These are phyloP conservation scores for Dryobates pubescens DNA, from an alignment of 2,797 vertebrate species.

Conservation along the genomic window DNA sequence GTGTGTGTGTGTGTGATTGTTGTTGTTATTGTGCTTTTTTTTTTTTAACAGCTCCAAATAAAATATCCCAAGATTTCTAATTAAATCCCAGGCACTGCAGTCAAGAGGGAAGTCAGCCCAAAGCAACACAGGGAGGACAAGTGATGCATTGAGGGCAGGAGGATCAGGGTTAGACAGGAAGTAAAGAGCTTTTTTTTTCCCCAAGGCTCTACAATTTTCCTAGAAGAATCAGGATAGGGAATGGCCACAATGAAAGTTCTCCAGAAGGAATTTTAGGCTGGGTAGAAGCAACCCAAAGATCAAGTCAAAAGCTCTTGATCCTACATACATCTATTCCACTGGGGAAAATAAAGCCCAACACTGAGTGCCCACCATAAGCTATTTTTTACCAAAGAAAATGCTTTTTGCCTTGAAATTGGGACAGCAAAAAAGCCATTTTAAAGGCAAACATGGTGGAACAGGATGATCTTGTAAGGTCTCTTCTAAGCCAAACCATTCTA, in stretches of 20 bases:
- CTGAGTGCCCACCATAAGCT: neutral
- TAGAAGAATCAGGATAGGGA: neutral
- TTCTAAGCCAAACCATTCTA: too few relatives aligned
- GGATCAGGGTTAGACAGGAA: neutral
- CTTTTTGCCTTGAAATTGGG: neutral
- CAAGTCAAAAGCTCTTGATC: neutral
- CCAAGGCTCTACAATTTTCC: neutral
- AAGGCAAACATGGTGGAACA: neutral
- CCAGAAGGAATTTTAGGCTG: neutral
- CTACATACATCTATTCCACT: too few relatives aligned
- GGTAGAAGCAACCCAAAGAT: neutral
- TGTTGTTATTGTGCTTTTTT: too few relatives aligned
- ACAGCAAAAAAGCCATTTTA: neutral
- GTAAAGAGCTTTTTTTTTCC: neutral
- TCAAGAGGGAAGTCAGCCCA: conserved; percentile 18
- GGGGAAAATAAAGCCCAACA: neutral
- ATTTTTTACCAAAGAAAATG: too few relatives aligned
- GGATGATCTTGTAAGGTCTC: too few relatives aligned
- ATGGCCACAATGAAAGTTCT: neutral
- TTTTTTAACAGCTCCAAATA: neutral
- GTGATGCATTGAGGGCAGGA: conserved; percentile 36
- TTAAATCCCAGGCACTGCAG: conserved; percentile 21
- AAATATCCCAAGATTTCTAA: conserved; percentile 12
- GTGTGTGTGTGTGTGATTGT: too few relatives aligned
- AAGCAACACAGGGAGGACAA: neutral